Evolutionary conservation across 2,113 vertebrate species (phyloP), one percentile per base, ranked within the genome.

Genomic region (Glaucidium brasilianum): DNA sequence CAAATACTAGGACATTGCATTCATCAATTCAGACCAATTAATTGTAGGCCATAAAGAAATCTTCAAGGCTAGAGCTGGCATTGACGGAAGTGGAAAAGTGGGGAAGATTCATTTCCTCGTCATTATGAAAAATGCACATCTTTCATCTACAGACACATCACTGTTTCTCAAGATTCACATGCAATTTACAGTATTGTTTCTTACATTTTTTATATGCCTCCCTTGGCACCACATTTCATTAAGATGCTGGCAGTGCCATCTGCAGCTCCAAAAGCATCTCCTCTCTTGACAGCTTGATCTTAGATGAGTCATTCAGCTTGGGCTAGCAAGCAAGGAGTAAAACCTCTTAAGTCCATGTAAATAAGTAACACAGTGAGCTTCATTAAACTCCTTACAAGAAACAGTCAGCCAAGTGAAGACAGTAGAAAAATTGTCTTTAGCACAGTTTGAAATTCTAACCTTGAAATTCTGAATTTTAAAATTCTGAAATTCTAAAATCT

Each of bases 241-340:
- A 91, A 79, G 85, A 92, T 92, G 88, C 94, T 95, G 90, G 94
- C 80, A 96, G 67, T 96, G 75, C 92, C 94, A 93, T 88, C 94
- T 96, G 96, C 71, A 96, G 75, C 76, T 94, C 82, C 76, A 67
- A 91, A 79, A 96, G 75, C 79, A 91, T 67, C 88, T 95, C 92
- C 63, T 92, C 85, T 90, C 60, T 95, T 82, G 93, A 94, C 79
- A 95, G 90, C 89, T 96, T 96, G 96, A 94, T 94, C 90, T 95
- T 73, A 83, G 55, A 80, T 94, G 85, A 95, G 43, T 95, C 90
- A 96, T 59, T 77, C 92, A 93, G 90, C 76, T 90, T 84, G 59
- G 79, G 52, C 68, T 91, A 88, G 60, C 7, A 0, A 83, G 85
- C 78, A 85, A 88, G 58, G 27, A 94, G 92, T 94, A 96, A 93